Evolutionary conservation across 2,888 invertebrate genomes (phyloP), one percentile per base, ranked within the genome.

Genomic region (Taenaris catops): DNA sequence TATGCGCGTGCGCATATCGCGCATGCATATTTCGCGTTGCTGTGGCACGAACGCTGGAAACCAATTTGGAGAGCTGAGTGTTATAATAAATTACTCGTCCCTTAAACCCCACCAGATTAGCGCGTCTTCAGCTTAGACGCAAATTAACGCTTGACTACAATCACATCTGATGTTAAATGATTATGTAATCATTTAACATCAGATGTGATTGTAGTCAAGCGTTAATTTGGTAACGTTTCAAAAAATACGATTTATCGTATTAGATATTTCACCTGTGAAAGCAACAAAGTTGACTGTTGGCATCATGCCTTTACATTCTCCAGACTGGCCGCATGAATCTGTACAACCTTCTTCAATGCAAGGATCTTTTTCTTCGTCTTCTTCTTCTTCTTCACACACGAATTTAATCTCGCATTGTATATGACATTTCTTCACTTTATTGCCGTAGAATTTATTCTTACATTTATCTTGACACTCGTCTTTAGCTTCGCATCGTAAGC

Each of bases 381-480:
- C 32, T 4, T 50, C 38, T 0, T 46, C 17, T 26, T 55, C 49
- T 0, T 58, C 48, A 25, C 65, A 65, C 0, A 53, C 52, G 21
- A 49, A 67, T 8, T 59, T 54, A 0, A 23, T 11, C 4, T 62
- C 53, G 26, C 66, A 70, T 7, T 45, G 38, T 0, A 47, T 8
- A 25, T 50, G 37, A 20, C 68, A 69, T 2, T 49, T 45, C 6
- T 46, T 10, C 7, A 35, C 32, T 24, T 56, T 50, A 0, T 34
- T 29, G 0, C 44, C 44, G 0, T 19, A 33, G 3, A 36, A 51
- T 10, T 42, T 50, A 0, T 38, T 34, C 2, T 8, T 17, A 16
- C 69, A 68, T 18, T 49, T 37, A 3, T 64, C 52, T 19, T 52
- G 29, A 9, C 69, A 69, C 17, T 68, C 61, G 3, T 59, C 44